Conservation (phyloP, 2,797 vertebrate species). For the Thamnophis elegans region DNA sequence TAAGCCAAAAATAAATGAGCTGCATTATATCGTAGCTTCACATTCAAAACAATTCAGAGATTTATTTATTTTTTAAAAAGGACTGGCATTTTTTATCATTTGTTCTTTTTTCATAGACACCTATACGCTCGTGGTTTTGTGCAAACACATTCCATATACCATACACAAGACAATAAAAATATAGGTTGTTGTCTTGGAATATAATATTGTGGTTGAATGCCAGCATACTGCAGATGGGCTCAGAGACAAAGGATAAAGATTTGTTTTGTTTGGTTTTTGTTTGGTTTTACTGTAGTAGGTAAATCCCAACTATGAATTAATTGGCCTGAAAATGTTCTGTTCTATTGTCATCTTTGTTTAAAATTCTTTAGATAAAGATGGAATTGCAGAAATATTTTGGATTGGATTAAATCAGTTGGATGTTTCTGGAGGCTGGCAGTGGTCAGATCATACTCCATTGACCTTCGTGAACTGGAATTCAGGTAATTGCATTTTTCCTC, state of each 20-base stretch:
- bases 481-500: conserved; percentile 71
- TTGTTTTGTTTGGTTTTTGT: too few relatives aligned
- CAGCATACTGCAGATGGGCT: background rate
- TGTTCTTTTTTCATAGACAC: background rate
- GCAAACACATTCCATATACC: background rate
- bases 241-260: background rate
- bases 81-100: background rate
- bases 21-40: background rate
- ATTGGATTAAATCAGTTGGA: conserved; percentile 93
- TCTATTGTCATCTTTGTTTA: background rate
- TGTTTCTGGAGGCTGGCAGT: conserved; percentile 88
- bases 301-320: background rate
- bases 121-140: background rate
- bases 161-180: background rate
- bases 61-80: too few relatives aligned
- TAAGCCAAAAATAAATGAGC: background rate
- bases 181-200: background rate
- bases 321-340: background rate
- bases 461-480: conserved; percentile 82
- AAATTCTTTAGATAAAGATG: conserved; percentile 68
- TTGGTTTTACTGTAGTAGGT: background rate
- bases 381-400: conserved; percentile 83
- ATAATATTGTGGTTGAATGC: background rate
- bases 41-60: background rate
- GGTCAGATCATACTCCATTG: conserved; percentile 89